Evolutionary conservation across 2,797 vertebrate genomes (phyloP), one percentile per base, ranked within the genome.

Genomic region (Anabas testudineus): DNA sequence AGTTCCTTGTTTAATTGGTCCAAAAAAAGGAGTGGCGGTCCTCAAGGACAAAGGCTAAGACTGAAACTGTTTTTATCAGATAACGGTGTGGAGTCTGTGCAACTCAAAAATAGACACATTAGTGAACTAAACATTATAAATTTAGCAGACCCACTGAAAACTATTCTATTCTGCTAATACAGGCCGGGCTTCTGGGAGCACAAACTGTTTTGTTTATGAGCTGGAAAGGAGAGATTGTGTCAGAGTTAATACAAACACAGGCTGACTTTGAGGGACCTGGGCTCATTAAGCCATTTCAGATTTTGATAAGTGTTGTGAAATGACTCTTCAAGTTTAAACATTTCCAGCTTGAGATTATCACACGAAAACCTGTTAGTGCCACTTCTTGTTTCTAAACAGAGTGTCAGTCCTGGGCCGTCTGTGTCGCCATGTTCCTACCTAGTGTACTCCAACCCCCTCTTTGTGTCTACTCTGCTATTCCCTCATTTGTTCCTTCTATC

Each of bases 311-410:
- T 89, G 84, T 80, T 80, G 78, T 71, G 86, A 90, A 81, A 87
- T 84, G 74, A 71, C 65, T 77, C 67, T 74, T 90, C 81, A 58
- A 74, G 69, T 79, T 91, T 74, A 75, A 85, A 72, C 61, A 71
- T 53, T 82, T 76, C 74, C 87, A 61, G 78, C 64, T 61, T 32
- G 5, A 55, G 72, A 84, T 92, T 86, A 92, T 92, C 88, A 48
- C 71, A 82, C 56, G 45, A 39, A 85, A 79, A 83, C 72, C 86
- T 81, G 87, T 86, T 87, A 77, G 86, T 69, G 71, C 83, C 88
- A 87, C 89, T 90, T 91, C 80, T 83, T 48, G 76, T 87, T 89
- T 90, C 84, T 77, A 93, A 92, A 91, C 89, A 88, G 75, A 78
- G 84, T 74, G 83, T 90, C 87, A 87, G 86, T 70, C 67, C 55